Percentiles rank a stretch among this genome's conserved stretches.
Conservation (phyloP, 2,113 vertebrate species). For the Sturnus vulgaris region DNA sequence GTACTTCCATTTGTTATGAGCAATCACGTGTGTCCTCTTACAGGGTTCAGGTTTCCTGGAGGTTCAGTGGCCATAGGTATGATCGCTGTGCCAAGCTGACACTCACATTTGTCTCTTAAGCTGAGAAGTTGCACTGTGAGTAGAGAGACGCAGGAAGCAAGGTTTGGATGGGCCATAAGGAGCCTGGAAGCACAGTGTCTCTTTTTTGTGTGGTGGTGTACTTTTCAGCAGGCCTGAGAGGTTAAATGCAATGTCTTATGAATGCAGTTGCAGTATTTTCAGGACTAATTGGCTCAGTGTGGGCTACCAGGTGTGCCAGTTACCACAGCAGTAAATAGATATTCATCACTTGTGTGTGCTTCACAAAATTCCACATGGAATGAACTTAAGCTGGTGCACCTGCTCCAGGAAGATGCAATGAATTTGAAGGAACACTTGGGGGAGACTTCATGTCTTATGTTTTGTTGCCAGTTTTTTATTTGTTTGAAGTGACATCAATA, state of each 20-base stretch:
- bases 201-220: too few species aligned
- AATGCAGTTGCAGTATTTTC: too few species aligned
- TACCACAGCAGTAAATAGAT: neutral
- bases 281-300: too few species aligned
- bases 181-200: too few species aligned
- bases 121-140: neutral
- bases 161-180: too few species aligned
- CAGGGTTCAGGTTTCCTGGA: neutral
- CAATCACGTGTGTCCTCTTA: neutral
- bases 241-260: too few species aligned
- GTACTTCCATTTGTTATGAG: neutral
- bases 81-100: neutral
- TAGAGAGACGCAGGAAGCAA: too few species aligned
- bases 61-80: neutral
- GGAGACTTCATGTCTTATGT: constrained; percentile 43
- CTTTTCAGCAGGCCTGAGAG: too few species aligned
- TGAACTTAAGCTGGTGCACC: neutral
- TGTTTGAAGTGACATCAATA: neutral
- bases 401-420: neutral
- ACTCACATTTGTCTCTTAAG: neutral
- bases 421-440: constrained; percentile 49
- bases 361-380: neutral
- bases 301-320: neutral
- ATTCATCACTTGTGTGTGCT: neutral
- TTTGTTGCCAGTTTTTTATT: neutral